Percentiles rank a stretch among this genome's conserved stretches.
Evolutionary conservation across 2,113 vertebrate species (phyloP).

Genomic region (Rhinoptilus africanus): DNA sequence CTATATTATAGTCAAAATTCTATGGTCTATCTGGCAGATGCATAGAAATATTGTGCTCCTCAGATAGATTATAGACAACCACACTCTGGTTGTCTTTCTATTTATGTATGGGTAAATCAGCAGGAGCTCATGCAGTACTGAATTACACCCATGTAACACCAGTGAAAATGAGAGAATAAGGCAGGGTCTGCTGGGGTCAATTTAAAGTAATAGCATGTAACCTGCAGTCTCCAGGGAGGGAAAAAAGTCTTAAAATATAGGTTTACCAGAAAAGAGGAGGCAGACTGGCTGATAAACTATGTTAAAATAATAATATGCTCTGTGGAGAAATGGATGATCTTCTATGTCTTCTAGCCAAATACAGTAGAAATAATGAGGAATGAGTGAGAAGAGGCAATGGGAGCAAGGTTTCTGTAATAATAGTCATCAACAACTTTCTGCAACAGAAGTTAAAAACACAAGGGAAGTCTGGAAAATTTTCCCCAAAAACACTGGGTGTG

Average conservation of each 20-base stretch:
- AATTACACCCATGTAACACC: background rate
- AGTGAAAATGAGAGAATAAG: background rate
- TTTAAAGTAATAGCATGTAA: background rate
- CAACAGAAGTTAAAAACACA: background rate
- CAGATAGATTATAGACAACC: background rate
- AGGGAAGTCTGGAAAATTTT: background rate
- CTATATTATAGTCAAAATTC: background rate
- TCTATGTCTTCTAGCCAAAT: background rate
- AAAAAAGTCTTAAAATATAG: background rate
- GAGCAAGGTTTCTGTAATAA: background rate
- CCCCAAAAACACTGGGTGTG: background rate
- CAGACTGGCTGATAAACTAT: background rate
- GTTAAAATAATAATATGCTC: background rate
- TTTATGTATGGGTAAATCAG: background rate
- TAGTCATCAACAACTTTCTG: background rate
- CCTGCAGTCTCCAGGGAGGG: fast-evolving
- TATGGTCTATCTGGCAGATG: background rate
- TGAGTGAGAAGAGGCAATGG: background rate
- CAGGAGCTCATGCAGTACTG: background rate
- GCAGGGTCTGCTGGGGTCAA: background rate
- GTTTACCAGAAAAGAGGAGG: background rate
- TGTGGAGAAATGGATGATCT: background rate
- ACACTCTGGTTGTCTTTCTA: background rate
- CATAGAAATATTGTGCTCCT: background rate
- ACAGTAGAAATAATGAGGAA: background rate